Conservation (phyloP, 1,140 invertebrate genomes). For the Harpegnathos saltator region DNA sequence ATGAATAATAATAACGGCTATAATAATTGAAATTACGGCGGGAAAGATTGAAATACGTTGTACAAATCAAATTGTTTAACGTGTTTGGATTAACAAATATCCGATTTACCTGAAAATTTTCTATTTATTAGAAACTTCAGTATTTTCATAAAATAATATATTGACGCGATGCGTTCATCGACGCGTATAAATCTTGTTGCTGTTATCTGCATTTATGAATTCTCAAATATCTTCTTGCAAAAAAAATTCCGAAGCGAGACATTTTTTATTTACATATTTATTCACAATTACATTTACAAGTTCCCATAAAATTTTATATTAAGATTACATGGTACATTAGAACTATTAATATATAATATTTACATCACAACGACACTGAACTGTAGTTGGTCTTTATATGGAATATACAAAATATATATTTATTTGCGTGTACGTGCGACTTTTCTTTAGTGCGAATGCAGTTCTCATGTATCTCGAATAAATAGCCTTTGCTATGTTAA, state of each 20-base stretch:
- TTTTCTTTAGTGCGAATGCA: slow-evolving; percentile 9
- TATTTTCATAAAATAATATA: slow-evolving; percentile 9
- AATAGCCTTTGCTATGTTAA: slow-evolving; percentile 16
- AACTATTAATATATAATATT: slow-evolving; percentile 1
- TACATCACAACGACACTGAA: not conserved
- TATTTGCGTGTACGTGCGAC: not conserved
- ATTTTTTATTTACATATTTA: not conserved
- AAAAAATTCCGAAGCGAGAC: too few species aligned
- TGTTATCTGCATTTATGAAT: not conserved
- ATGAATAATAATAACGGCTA: not conserved
- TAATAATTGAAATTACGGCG: not conserved
- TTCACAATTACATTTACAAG: too few species aligned
- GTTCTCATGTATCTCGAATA: slow-evolving; percentile 32
- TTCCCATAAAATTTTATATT: not conserved
- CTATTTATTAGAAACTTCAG: not conserved
- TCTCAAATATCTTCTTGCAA: not conserved
- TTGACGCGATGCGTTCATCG: not conserved
- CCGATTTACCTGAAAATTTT: too few species aligned
- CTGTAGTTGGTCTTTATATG: slow-evolving; percentile 1
- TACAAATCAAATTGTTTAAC: too few species aligned
- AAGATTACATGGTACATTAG: not conserved
- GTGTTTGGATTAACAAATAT: too few species aligned
- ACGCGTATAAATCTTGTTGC: not conserved
- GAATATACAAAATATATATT: not conserved
- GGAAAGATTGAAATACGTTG: not conserved